These are phyloP conservation scores for Drosophila tanythrix DNA, from an alignment of 2,888 invertebrate species.

Conservation along the genomic window DNA sequence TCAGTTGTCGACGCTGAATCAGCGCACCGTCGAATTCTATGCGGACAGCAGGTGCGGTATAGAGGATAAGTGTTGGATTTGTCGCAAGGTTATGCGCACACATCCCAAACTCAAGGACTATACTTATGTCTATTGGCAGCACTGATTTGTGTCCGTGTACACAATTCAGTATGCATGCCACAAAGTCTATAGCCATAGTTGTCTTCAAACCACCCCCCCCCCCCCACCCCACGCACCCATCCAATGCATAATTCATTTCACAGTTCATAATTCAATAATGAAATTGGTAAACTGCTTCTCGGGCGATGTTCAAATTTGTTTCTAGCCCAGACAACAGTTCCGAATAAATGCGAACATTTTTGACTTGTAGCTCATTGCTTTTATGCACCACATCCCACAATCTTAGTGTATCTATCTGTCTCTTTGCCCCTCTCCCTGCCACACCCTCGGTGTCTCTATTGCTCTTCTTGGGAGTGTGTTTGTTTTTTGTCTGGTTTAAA, in stretches of 20 bases:
- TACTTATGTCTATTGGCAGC: constrained; percentile 78
- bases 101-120: constrained; percentile 84
- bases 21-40: constrained; percentile 84
- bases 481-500: constrained; percentile 31
- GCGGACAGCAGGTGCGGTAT: constrained; percentile 85
- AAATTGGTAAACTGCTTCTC: constrained; percentile 8
- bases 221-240: rapidly evolving
- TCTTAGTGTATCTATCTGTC: constrained; percentile 13
- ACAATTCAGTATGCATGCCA: neutral
- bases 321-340: constrained; percentile 50
- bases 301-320: constrained; percentile 24
- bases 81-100: constrained; percentile 83
- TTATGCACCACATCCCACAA: constrained; percentile 20
- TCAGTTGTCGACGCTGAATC: constrained; percentile 83
- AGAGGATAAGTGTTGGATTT: constrained; percentile 84
- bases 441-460: neutral
- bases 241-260: constrained; percentile 11
- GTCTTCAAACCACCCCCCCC: neutral
- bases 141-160: constrained; percentile 34
- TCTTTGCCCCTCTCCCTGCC: neutral
- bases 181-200: constrained; percentile 5
- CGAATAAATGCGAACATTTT: constrained; percentile 70
- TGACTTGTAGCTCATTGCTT: constrained; percentile 42
- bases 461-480: constrained; percentile 4
- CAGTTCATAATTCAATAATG: constrained; percentile 19